Evolutionary conservation across 2,888 invertebrate species (phyloP), one percentile per base, ranked within the genome.

Genomic region (Scaptomyza parva): DNA sequence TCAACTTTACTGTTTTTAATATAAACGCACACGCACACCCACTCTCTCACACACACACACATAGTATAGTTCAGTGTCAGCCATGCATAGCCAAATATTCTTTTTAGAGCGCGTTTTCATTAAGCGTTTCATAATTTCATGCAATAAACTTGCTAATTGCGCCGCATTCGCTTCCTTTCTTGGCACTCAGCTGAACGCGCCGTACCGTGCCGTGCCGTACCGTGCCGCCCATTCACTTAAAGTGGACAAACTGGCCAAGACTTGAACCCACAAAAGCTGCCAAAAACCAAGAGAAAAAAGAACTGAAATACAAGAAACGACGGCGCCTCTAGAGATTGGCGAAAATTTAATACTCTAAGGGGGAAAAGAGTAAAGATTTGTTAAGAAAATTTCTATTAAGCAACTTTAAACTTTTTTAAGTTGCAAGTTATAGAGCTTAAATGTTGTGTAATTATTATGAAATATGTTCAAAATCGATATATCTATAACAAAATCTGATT

Each of bases 71-170:
- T 33, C 18, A 35, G 33, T 12, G 20, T n/a, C 22, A 33, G 45
- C 22, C 39, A 43, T 18, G 35, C 33, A n/a, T 20, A 43, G 17
- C 40, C 30, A 28, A 61, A 30, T 43, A 30, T 58, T 41, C 45
- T 18, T 24, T 37, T 33, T 14, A 30, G 54, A 30, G 54, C 41
- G 39, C 52, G 55, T 59, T 78, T 78, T 75, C 70, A 68, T 76
- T 81, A 87, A 78, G 73, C 78, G 68, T 78, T 82, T 85, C 89
- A 85, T 85, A 85, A 88, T 85, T 88, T 71, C 70, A 82, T 76
- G 88, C 88, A 82, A 86, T 88, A 87, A 85, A 85, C 86, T 85
- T 85, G 70, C 82, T 88, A 85, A 85, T 88, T 88, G 86, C 88
- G 58, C 40, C 64, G 71, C 82, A 61, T 69, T 76, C 64, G 65